Base-by-base conservation (phyloP, 2,113 vertebrate genomes). In the Sylvilagus bachmani region DNA sequence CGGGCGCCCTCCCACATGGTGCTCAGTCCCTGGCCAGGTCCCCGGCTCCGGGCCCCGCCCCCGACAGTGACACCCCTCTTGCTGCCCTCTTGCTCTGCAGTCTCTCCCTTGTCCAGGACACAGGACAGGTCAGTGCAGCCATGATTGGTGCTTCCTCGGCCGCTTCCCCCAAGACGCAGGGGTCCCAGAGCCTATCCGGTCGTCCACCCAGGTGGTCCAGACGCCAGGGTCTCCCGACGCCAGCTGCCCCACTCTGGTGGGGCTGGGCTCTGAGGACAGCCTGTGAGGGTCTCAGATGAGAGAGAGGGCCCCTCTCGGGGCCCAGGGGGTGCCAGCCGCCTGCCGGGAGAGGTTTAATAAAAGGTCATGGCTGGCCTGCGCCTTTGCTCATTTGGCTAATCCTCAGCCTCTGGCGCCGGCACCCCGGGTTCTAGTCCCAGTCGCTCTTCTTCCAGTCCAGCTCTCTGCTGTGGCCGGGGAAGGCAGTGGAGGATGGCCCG, bases 1-100 rank as follows among this genome's bases (percentile, higher is more conserved):
- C 2, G 16, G 67, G 25, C 3, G 44, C 58, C 64, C 64, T 75
- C 61, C 31, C 73, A 96, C 97, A 79, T 85, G 93, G 93, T 94
- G 93, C 93, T 94, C 64, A 69, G 80, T 9, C 73, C 86, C 21
- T 19, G 6, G 44, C 31, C 22, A 73, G 66, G 69, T 44, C 70
- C 70, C 62, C 7, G 0, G 22, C 80, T 13, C 3, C 38, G 27
- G 6, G 1, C 44, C 44, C 38, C 13, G 44, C 44, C 44, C 8
- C 6, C 27, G 1, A 27, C 70, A 66, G 55, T 44, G 44, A 44
- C 55, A 14, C 17, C 5, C 55, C n/a, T n/a, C 55, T 10, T 58
- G 44, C 1, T 44, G 44, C 44, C 44, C 44, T 44, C 77, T 67
- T 4, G 69, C 92, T 58, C 19, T 3, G 44, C 29, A 21, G 33